Conservation (phyloP, 1,140 invertebrate species). For the Plutomurus gul region DNA sequence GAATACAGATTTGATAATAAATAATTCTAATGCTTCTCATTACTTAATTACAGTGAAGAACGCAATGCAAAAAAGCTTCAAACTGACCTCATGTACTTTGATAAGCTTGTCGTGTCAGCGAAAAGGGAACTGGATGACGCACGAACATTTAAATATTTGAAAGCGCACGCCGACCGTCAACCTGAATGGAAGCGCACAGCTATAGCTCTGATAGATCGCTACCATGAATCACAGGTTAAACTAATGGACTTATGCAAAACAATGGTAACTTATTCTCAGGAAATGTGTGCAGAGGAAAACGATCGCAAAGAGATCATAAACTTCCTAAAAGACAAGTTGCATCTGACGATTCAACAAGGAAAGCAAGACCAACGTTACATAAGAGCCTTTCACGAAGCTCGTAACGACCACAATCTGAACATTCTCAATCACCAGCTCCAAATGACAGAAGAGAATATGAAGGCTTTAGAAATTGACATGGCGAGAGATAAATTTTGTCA, state of each 20-base stretch:
- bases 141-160: constrained; percentile 30
- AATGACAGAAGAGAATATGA: constrained; percentile 25
- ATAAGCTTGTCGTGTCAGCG: constrained; percentile 29
- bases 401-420: constrained; percentile 25
- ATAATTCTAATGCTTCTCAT: background rate
- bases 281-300: constrained; percentile 32
- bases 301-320: constrained; percentile 40
- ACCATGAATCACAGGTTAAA: constrained; percentile 19
- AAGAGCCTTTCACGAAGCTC: constrained; percentile 32
- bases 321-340: constrained; percentile 42
- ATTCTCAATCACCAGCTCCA: background rate
- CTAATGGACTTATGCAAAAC: constrained; percentile 22
- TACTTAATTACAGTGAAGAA: constrained; percentile 35
- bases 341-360: constrained; percentile 32
- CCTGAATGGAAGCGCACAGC: constrained; percentile 36
- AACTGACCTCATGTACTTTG: constrained; percentile 34
- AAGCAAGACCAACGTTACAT: constrained; percentile 37
- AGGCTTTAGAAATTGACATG: constrained; percentile 40
- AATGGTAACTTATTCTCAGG: constrained; percentile 25
- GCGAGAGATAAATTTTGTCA: constrained; percentile 40
- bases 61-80: constrained; percentile 37
- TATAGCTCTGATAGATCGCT: constrained; percentile 31
- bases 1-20: background rate
- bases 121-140: constrained; percentile 31
- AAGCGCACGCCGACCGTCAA: background rate